Conservation (phyloP, 2,888 invertebrate genomes). For the Spialia ferax region DNA sequence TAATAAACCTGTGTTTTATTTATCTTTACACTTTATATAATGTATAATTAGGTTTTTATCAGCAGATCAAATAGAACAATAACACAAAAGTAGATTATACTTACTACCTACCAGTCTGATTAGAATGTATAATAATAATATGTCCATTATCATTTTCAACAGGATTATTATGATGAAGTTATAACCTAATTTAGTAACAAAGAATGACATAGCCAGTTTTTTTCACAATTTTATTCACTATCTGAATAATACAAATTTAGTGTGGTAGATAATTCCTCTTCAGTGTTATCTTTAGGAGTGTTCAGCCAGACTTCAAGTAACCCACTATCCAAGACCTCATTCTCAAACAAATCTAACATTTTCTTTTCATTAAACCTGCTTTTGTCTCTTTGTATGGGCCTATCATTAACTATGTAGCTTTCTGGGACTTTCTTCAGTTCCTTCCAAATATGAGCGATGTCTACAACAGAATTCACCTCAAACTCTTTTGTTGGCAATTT, state of each 20-base stretch:
- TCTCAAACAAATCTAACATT: constrained; percentile 63
- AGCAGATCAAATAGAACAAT: no score
- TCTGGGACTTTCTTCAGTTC: constrained; percentile 63
- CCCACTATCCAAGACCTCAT: constrained; percentile 66
- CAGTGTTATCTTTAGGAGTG: constrained; percentile 43
- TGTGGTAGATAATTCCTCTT: constrained; percentile 44
- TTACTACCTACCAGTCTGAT: no score
- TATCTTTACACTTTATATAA: not conserved
- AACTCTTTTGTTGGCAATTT: constrained; percentile 55
- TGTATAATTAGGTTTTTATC: no score
- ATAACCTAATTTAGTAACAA: no score
- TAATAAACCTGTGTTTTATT: constrained; percentile 56
- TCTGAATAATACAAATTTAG: constrained; percentile 49
- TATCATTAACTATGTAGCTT: constrained; percentile 55
- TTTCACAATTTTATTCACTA: constrained; percentile 46
- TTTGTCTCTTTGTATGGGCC: constrained; percentile 41
- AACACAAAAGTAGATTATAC: no score
- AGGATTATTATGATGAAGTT: no score
- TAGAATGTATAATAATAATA: not conserved
- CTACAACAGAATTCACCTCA: constrained; percentile 60
- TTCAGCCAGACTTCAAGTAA: constrained; percentile 69
- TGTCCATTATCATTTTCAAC: no score
- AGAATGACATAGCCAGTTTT: no score
- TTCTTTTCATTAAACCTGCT: constrained; percentile 64
- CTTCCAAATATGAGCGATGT: constrained; percentile 65